Percentiles rank a stretch among this genome's conserved stretches.
Conservation (phyloP, 2,797 vertebrate species). For the Darevskia nairensis region DNA sequence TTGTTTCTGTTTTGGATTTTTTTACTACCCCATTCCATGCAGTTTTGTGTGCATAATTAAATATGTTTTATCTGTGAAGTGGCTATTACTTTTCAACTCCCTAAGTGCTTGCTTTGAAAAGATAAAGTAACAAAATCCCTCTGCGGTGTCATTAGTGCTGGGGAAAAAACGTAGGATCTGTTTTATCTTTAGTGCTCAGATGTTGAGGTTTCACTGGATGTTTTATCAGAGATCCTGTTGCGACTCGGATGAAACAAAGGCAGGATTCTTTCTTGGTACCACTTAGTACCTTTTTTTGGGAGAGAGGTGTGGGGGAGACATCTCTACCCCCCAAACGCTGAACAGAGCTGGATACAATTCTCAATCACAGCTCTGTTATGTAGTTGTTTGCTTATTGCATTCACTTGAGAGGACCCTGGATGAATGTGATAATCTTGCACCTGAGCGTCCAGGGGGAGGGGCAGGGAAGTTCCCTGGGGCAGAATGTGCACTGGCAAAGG, state of each 20-base stretch:
- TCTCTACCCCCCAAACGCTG: neutral
- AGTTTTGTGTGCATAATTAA: slow-evolving; percentile 48
- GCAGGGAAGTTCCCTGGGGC: neutral
- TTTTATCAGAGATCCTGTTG: neutral
- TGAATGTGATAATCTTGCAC: neutral
- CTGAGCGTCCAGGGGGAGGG: too few species aligned
- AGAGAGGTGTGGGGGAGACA: too few species aligned
- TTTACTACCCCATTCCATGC: slow-evolving; percentile 17
- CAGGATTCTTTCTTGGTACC: neutral
- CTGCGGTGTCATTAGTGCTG: neutral
- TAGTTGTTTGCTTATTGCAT: neutral
- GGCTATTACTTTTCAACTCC: slow-evolving; percentile 24
- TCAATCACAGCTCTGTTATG: neutral
- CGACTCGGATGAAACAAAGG: slow-evolving; percentile 19
- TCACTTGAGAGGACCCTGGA: neutral
- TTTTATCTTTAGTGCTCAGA: slow-evolving; percentile 25
- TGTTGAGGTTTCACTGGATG: slow-evolving; percentile 45
- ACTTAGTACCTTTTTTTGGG: too few species aligned
- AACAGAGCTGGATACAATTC: neutral
- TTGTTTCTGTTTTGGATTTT: slow-evolving; percentile 48
- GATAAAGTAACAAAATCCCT: slow-evolving; percentile 19
- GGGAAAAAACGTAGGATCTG: slow-evolving; percentile 9
- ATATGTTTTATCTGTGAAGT: slow-evolving; percentile 16
- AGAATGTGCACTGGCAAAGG: neutral
- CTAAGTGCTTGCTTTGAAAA: slow-evolving; percentile 14